These are phyloP conservation scores for Lates calcarifer DNA, from an alignment of 2,113 vertebrate genomes.

Conservation along the genomic window DNA sequence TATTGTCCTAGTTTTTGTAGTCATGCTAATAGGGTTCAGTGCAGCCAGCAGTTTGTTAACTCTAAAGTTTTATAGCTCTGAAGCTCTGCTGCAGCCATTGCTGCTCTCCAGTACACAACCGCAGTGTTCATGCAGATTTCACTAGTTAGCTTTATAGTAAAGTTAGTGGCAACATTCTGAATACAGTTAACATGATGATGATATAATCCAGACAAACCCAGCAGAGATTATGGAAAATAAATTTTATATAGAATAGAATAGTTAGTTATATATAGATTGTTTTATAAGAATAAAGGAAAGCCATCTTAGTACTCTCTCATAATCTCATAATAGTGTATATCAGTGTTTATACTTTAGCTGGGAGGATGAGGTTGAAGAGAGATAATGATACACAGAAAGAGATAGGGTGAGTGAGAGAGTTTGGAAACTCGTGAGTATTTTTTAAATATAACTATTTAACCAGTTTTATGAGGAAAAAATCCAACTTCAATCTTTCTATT, in stretches of 20 bases:
- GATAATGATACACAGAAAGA: neutral
- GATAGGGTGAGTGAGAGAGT: neutral
- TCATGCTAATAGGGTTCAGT: neutral
- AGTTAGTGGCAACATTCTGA: neutral
- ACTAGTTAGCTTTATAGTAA: neutral
- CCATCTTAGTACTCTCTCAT: neutral
- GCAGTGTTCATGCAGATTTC: neutral
- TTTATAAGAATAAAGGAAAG: neutral
- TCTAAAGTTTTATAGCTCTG: neutral
- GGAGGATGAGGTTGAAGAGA: neutral
- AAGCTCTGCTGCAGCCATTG: neutral
- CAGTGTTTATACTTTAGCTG: too few relatives aligned
- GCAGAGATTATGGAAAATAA: neutral
- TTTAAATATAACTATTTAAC: neutral
- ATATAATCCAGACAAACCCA: neutral
- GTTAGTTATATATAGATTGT: too few relatives aligned
- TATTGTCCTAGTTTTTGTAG: conserved; percentile 6
- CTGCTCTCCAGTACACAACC: neutral
- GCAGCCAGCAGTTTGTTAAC: neutral
- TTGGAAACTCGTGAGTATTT: conserved; percentile 9
- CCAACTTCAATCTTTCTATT: neutral
- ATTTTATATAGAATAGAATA: too few relatives aligned
- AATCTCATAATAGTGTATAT: too few relatives aligned
- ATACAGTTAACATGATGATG: neutral
- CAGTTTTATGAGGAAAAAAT: neutral